phyloP scores from a whole-genome alignment of 35 echinoderm and acorn worm genomes.

The Apostichopus californicus region DNA sequence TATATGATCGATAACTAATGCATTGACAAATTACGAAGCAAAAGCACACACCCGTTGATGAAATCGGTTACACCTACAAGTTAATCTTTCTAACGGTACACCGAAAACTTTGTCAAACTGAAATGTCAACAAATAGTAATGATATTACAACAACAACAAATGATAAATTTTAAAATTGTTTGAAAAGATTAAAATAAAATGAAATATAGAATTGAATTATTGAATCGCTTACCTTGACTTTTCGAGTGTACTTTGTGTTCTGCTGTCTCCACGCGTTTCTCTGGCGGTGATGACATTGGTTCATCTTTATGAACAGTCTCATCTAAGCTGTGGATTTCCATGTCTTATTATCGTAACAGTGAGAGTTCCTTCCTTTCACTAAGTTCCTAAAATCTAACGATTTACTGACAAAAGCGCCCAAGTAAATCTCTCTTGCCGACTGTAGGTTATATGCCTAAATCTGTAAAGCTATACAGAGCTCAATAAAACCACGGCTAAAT shows the following conservation, averaged over 20 bases:
- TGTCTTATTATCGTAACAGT: constrained; percentile 26
- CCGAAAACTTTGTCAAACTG: too few relatives aligned
- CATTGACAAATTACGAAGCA: too few relatives aligned
- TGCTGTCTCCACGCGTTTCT: constrained; percentile 5
- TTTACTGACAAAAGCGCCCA: constrained; percentile 27
- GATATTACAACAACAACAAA: too few relatives aligned
- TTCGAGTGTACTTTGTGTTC: constrained; percentile 42
- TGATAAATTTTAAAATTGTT: not conserved
- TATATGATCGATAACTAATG: too few relatives aligned
- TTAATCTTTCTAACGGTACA: too few relatives aligned
- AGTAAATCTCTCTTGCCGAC: constrained; percentile 17
- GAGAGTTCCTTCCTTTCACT: constrained; percentile 8
- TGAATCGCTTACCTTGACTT: not conserved
- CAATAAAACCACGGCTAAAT: constrained; percentile 11
- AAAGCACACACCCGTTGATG: too few relatives aligned
- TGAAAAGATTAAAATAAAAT: not conserved
- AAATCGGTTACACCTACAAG: too few relatives aligned
- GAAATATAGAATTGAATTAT: not conserved
- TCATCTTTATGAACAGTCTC: constrained; percentile 28
- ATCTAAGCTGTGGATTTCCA: constrained; percentile 43
- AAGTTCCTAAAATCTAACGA: constrained; percentile 33
- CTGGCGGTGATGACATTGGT: constrained; percentile 1
- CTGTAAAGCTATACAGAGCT: constrained; percentile 17
- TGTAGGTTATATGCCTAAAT: constrained; percentile 11
- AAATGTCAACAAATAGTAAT: too few relatives aligned